A percentile compares a stretch with the other conserved stretches of the same genome.
phyloP scores from a whole-genome alignment of 1,140 invertebrate species.

The Scaptomyza hsui region DNA sequence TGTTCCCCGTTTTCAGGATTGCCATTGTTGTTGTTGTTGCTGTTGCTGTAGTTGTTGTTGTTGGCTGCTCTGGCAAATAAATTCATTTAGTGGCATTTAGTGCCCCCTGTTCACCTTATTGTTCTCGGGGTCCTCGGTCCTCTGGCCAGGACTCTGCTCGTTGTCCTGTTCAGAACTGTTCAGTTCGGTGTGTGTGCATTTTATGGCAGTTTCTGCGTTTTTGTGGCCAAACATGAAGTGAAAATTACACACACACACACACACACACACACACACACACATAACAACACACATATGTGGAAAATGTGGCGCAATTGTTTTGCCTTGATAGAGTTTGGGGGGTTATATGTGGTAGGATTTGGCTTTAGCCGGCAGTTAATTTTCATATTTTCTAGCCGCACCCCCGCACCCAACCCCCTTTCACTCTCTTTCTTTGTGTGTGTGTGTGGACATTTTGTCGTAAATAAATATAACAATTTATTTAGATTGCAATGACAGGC shows the following conservation, averaged over 20 bases:
- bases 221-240: constrained; percentile 80
- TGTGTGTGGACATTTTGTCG: constrained; percentile 70
- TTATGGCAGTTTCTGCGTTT: constrained; percentile 80
- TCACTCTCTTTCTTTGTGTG: too few species aligned
- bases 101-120: constrained; percentile 77
- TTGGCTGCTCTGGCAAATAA: constrained; percentile 62
- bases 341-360: constrained; percentile 57
- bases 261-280: constrained; percentile 6
- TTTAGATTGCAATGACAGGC: constrained; percentile 82
- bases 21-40: constrained; percentile 21
- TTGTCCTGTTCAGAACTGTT: not conserved
- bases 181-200: constrained; percentile 62
- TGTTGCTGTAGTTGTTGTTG: constrained; percentile 4
- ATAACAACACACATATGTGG: constrained; percentile 56
- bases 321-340: constrained; percentile 23
- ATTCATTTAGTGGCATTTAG: constrained; percentile 83
- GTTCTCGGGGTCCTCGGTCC: constrained; percentile 35
- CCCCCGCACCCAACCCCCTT: constrained; percentile 14
- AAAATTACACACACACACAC: constrained; percentile 70
- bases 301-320: constrained; percentile 74
- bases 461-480: constrained; percentile 83
- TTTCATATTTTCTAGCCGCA: constrained; percentile 80
- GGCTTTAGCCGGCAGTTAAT: constrained; percentile 81
- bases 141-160: constrained; percentile 37
- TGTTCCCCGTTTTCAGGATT: constrained; percentile 66